These are phyloP conservation scores for Morpho deidamia DNA, from an alignment of 2,888 invertebrate species.

Conservation along the genomic window DNA sequence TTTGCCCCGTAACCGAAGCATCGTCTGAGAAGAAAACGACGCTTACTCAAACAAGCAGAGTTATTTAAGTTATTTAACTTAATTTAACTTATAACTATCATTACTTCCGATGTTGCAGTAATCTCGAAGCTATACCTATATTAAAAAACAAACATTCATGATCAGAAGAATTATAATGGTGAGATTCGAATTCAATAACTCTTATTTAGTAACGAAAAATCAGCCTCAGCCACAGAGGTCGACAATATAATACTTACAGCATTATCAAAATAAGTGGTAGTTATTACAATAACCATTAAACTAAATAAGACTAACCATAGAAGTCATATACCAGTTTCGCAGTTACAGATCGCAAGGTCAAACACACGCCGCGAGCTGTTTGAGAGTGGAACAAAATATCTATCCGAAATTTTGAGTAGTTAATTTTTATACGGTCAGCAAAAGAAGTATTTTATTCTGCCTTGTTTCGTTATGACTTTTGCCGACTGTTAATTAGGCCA, in stretches of 20 bases:
- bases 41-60: too few relatives aligned
- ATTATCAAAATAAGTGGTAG: slow-evolving; percentile 10
- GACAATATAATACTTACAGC: not conserved
- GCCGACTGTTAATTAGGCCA: too few relatives aligned
- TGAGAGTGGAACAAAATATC: slow-evolving; percentile 47
- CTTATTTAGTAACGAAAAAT: not conserved
- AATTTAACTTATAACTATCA: too few relatives aligned
- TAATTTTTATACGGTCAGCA: slow-evolving; percentile 18
- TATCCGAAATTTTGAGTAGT: slow-evolving; percentile 48
- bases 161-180: too few relatives aligned
- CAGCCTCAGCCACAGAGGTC: not conserved
- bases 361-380: slow-evolving; percentile 33
- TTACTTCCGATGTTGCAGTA: too few relatives aligned
- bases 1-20: too few relatives aligned
- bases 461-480: too few relatives aligned
- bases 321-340: slow-evolving; percentile 38
- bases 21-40: too few relatives aligned
- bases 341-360: slow-evolving; percentile 48
- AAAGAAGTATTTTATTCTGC: not conserved
- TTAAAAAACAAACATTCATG: too few relatives aligned
- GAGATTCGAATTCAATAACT: too few relatives aligned
- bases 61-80: too few relatives aligned
- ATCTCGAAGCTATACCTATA: too few relatives aligned
- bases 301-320: slow-evolving; percentile 25
- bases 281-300: slow-evolving; percentile 19